Conservation (phyloP, 2,888 invertebrate genomes). For the Drosophila borborema region DNA sequence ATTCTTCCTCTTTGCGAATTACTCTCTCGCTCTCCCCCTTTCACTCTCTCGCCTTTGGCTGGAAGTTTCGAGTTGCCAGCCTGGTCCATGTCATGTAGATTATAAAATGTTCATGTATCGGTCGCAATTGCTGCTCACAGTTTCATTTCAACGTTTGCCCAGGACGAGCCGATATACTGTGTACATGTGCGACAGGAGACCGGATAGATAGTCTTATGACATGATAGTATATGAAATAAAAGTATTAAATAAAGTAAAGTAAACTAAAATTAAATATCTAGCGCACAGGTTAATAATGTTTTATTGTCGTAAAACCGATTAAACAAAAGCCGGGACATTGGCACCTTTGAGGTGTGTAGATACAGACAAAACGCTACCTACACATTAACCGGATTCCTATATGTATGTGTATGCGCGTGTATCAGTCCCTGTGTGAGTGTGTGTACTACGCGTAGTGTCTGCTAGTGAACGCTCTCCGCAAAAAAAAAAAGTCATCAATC, state of each 20-base stretch:
- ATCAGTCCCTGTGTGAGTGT: constrained; percentile 17
- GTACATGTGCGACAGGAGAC: constrained; percentile 44
- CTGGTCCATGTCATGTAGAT: constrained; percentile 46
- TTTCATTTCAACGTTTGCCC: constrained; percentile 60
- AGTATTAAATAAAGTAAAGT: constrained; percentile 10
- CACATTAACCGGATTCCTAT: constrained; percentile 49
- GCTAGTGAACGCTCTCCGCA: constrained; percentile 33
- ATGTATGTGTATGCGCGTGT: not conserved
- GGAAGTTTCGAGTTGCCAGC: constrained; percentile 54
- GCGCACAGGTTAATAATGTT: constrained; percentile 3
- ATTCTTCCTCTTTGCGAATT: constrained; percentile 30
- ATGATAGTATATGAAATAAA: constrained; percentile 2
- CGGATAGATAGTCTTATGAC: not conserved
- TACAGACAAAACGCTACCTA: constrained; percentile 51
- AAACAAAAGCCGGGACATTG: constrained; percentile 26
- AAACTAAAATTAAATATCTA: not conserved
- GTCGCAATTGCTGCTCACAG: constrained; percentile 55
- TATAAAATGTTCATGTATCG: constrained; percentile 54
- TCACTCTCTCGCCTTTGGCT: constrained; percentile 28
- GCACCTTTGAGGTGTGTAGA: constrained; percentile 53
- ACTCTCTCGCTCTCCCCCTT: constrained; percentile 14
- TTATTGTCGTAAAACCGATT: constrained; percentile 6
- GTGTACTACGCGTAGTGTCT: constrained; percentile 36
- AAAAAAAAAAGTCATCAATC: constrained; percentile 55
- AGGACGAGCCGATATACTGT: constrained; percentile 57